Conservation (phyloP, 2,797 vertebrate genomes). For the Chromobotia macracanthus region DNA sequence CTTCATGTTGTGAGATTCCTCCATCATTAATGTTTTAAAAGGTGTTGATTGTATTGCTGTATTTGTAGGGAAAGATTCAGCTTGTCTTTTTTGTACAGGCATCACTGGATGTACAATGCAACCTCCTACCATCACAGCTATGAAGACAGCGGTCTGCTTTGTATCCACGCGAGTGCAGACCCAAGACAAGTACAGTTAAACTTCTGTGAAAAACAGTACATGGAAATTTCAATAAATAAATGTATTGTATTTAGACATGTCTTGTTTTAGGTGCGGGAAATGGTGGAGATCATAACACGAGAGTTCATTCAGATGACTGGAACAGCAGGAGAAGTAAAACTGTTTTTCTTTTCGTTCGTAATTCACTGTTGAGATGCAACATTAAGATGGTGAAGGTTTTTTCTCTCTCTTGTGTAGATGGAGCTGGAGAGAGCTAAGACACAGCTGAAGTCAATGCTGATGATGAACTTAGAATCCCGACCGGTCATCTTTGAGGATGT, state of each 20-base stretch:
- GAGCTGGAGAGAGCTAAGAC: constrained; percentile 96
- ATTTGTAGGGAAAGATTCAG: too few species aligned
- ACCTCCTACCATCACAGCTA: constrained; percentile 98
- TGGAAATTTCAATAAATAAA: background rate
- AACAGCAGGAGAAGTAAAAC: constrained; percentile 84
- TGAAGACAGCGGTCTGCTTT: constrained; percentile 93
- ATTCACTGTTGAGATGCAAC: background rate
- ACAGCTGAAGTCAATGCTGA: constrained; percentile 95
- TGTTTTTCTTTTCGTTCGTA: background rate
- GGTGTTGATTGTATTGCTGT: too few species aligned
- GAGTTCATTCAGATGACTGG: constrained; percentile 94
- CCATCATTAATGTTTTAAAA: background rate
- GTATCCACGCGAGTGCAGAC: constrained; percentile 95
- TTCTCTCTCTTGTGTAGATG: constrained; percentile 73
- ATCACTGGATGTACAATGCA: constrained; percentile 99
- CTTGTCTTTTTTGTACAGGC: constrained; percentile 70
- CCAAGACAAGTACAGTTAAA: constrained; percentile 91
- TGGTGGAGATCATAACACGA: constrained; percentile 97
- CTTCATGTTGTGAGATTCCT: background rate
- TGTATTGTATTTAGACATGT: background rate
- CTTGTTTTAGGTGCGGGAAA: constrained; percentile 87
- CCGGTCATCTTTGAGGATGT: constrained; percentile 98
- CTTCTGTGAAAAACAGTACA: background rate
- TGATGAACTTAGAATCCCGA: constrained; percentile 98
- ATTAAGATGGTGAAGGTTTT: background rate